Evolutionary conservation across 2,888 invertebrate species (phyloP), one percentile per base, ranked within the genome.

Genomic region (Epirrita christyi): DNA sequence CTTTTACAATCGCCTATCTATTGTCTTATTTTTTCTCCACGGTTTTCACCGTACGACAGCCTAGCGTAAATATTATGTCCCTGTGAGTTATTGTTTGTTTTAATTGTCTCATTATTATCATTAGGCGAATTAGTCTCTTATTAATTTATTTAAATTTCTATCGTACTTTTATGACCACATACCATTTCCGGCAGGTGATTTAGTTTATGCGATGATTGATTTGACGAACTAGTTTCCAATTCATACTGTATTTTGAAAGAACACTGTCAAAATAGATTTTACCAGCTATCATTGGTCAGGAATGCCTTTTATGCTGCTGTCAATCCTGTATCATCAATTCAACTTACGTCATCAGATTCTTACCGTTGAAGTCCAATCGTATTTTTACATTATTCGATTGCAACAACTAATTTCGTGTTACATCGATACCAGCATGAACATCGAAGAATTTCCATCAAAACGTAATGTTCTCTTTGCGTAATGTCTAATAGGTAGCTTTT

Each of bases 381-480:
- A 78, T 80, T 64, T 81, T 83, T 79, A 74, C 73, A 69, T 77
- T 80, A 80, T 80, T 75, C 74, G 77, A 80, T 85, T 85, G 81
- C 85, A 81, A 79, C 81, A 84, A 78, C 79, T 79, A 76, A 81
- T 83, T 85, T 81, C 56, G 74, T 77, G 73, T 85, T 83, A 82
- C 81, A 83, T 81, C 79, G 78, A 75, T 77, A 77, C 71, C 73
- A 73, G 75, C 73, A 70, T 73, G 68, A 79, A 73, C 76, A 78
- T 82, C 72, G 70, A 73, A 74, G 77, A 73, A 73, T 78, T 82
- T 79, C 79, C 79, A 84, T 83, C 79, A 80, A 81, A 78, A 70
- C 75, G 72, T 78, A 81, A 83, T 81, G 80, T 76, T 72, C 71
- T 66, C 63, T 80, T 82, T 82, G 73, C 80, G 84, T 77, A 85